Percentiles rank a stretch among this genome's conserved stretches.
These are phyloP conservation scores for Epirrhoe tristata DNA, from an alignment of 2,888 invertebrate species.

Conservation along the genomic window DNA sequence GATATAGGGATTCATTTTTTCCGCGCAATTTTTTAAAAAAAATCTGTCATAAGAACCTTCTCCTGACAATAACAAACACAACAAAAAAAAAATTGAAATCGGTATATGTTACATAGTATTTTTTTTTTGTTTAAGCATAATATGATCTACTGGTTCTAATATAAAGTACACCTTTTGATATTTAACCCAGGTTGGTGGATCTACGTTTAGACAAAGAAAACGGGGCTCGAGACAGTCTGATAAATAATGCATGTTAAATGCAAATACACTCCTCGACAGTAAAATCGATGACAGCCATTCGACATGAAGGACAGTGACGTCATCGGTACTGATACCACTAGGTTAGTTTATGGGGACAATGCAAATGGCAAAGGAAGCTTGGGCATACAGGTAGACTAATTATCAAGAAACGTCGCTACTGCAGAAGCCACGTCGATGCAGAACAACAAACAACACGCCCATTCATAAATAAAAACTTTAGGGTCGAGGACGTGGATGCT, in stretches of 20 bases:
- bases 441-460: constrained; percentile 62
- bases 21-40: no score
- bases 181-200: neutral
- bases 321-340: constrained; percentile 41
- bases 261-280: constrained; percentile 50
- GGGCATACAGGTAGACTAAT: constrained; percentile 26
- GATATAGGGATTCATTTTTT: no score
- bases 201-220: constrained; percentile 29
- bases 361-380: constrained; percentile 21
- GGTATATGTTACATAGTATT: neutral
- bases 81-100: no score
- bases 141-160: neutral
- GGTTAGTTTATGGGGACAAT: constrained; percentile 32
- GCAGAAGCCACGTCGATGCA: constrained; percentile 45
- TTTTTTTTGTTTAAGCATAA: constrained; percentile 3
- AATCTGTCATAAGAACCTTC: no score
- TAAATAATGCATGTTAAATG: constrained; percentile 47
- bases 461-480: constrained; percentile 75
- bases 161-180: neutral
- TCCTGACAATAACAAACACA: no score
- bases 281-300: constrained; percentile 52
- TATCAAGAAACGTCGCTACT: constrained; percentile 35
- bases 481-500: constrained; percentile 76
- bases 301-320: constrained; percentile 53
- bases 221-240: constrained; percentile 25